Conservation (phyloP, 2,797 vertebrate species). For the Monodelphis domestica region DNA sequence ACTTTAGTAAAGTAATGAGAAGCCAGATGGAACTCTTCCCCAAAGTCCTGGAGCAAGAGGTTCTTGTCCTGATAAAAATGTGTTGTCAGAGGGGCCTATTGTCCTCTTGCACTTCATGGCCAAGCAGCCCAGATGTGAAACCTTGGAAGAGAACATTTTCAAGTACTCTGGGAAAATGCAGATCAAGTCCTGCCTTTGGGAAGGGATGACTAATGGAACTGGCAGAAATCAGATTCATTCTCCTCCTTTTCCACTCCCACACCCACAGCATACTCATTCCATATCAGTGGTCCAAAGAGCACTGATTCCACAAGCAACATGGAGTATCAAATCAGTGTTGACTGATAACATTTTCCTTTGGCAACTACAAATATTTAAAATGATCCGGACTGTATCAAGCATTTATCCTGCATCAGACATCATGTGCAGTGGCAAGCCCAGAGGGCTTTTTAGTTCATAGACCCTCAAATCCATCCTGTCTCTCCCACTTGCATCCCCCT, state of each 20-base stretch:
- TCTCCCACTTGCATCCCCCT: background rate
- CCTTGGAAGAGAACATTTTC: background rate
- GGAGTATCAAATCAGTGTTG: background rate
- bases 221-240: constrained; percentile 22
- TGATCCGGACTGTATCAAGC: background rate
- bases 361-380: background rate
- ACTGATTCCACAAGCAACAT: background rate
- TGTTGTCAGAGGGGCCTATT: background rate
- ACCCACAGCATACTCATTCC: background rate
- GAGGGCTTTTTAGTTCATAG: background rate
- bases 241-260: background rate
- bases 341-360: background rate
- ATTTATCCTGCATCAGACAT: background rate
- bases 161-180: background rate
- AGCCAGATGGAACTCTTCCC: background rate
- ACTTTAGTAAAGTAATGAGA: background rate
- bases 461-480: background rate
- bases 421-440: background rate
- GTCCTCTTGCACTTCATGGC: background rate
- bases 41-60: background rate
- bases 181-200: background rate
- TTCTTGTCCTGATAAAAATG: background rate
- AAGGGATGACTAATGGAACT: constrained; percentile 16
- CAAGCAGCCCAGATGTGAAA: background rate
- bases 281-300: background rate